These are phyloP conservation scores for Platichthys stellatus DNA, from an alignment of 2,113 vertebrate genomes.

Conservation along the genomic window DNA sequence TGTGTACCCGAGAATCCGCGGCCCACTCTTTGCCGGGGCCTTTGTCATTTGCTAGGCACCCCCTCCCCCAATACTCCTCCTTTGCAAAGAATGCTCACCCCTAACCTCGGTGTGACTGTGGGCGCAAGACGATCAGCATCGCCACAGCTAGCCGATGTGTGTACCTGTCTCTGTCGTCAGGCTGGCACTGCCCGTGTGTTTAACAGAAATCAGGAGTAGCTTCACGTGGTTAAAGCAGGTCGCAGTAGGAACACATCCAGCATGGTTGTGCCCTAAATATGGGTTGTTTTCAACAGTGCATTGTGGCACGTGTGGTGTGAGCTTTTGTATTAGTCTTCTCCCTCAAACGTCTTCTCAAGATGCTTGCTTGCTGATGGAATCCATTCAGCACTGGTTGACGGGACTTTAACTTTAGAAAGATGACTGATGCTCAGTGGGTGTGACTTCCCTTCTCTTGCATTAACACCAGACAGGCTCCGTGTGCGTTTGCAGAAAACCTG, in stretches of 20 bases:
- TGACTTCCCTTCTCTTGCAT: not conserved
- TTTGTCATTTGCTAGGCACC: slow-evolving; percentile 81
- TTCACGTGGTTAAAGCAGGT: not conserved
- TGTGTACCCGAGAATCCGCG: slow-evolving; percentile 74
- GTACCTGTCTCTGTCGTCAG: not conserved
- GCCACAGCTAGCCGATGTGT: not conserved
- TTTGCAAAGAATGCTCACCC: slow-evolving; percentile 74
- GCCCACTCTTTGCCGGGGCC: slow-evolving; percentile 81
- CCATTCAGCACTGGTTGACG: not conserved
- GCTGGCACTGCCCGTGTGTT: not conserved
- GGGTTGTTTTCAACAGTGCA: not conserved
- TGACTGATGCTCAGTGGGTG: fast-evolving
- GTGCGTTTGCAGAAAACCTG: not conserved
- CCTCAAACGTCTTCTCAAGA: slow-evolving; percentile 25
- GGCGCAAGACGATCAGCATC: slow-evolving; percentile 57
- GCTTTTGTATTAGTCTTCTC: slow-evolving; percentile 3
- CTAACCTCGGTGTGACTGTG: slow-evolving; percentile 63
- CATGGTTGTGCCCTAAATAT: not conserved
- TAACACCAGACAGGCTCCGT: not conserved
- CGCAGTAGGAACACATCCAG: too few relatives aligned
- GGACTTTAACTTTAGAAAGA: not conserved
- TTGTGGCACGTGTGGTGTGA: not conserved
- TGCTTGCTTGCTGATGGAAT: slow-evolving; percentile 6
- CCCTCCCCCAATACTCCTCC: slow-evolving; percentile 80
- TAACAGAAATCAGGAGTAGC: slow-evolving; percentile 13